Evolutionary conservation across 2,888 invertebrate species (phyloP).

Genomic region (Laspeyria flexula): DNA sequence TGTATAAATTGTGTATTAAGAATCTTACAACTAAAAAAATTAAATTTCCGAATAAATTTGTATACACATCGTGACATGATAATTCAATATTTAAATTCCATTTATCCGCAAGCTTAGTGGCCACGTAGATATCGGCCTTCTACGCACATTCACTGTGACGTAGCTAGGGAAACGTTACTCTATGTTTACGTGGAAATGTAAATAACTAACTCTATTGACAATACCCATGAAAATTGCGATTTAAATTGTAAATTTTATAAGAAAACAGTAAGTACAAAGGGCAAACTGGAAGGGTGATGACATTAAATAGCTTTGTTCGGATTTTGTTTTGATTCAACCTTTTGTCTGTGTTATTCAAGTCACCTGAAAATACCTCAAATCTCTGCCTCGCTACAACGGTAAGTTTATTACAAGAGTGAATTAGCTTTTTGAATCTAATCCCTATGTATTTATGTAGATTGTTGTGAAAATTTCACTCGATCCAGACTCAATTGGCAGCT

Average conservation of each 20-base stretch:
- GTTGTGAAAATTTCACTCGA: neutral
- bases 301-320: neutral
- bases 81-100: neutral
- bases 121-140: constrained; percentile 18
- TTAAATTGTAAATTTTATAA: constrained; percentile 23
- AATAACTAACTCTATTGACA: constrained; percentile 26
- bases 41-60: too few species aligned
- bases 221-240: constrained; percentile 30
- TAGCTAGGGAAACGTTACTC: constrained; percentile 29
- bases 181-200: constrained; percentile 35
- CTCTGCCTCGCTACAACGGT: too few species aligned
- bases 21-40: too few species aligned
- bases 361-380: neutral
- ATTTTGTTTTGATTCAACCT: neutral
- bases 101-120: constrained; percentile 20
- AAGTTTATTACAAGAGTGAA: too few species aligned
- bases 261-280: neutral
- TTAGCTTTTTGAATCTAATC: too few species aligned
- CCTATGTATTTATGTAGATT: neutral
- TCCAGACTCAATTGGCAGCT: neutral
- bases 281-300: neutral
- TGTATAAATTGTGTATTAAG: too few species aligned
- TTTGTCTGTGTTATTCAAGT: neutral
- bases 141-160: constrained; percentile 29
- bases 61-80: too few species aligned